Conservation (phyloP, 1,140 invertebrate genomes). For the Tetragonula clypearis region DNA sequence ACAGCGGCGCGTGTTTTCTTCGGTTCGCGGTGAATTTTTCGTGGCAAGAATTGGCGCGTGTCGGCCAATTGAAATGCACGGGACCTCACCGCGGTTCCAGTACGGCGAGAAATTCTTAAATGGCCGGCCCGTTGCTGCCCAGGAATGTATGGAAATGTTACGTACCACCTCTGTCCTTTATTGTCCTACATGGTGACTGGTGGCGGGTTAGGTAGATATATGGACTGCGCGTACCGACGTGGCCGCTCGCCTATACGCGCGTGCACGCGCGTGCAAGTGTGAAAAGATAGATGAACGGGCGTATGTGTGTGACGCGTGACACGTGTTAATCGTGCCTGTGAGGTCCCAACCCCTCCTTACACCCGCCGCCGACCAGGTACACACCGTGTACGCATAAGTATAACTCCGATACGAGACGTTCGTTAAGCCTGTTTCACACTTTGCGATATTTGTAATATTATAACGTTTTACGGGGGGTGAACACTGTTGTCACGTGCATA, state of each 20-base stretch:
- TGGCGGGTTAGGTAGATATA: conserved; percentile 69
- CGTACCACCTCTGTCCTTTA: conserved; percentile 74
- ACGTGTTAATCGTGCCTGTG: conserved; percentile 78
- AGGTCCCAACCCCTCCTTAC: conserved; percentile 67
- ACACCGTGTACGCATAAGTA: conserved; percentile 51
- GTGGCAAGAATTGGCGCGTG: conserved; percentile 69
- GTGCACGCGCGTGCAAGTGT: conserved; percentile 46
- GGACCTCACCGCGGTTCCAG: conserved; percentile 64
- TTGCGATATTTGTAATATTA: not conserved
- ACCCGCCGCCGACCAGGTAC: conserved; percentile 39
- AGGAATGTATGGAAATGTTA: conserved; percentile 77
- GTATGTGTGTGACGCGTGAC: conserved; percentile 76
- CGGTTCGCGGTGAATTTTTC: conserved; percentile 51
- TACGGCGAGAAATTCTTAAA: conserved; percentile 77
- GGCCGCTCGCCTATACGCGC: conserved; percentile 12
- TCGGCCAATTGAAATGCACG: conserved; percentile 74
- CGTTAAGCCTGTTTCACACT: conserved; percentile 36
- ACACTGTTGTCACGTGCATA: too few relatives aligned
- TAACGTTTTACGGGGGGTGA: too few relatives aligned
- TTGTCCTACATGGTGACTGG: conserved; percentile 67
- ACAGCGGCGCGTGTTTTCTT: conserved; percentile 22
- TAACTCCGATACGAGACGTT: conserved; percentile 32
- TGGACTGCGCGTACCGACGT: conserved; percentile 54
- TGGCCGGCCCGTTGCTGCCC: conserved; percentile 73
- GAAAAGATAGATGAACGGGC: conserved; percentile 66